A percentile compares a stretch with the other conserved stretches of the same genome.
phyloP scores from a whole-genome alignment of 2,113 vertebrate genomes.

The Semnornis frantzii region DNA sequence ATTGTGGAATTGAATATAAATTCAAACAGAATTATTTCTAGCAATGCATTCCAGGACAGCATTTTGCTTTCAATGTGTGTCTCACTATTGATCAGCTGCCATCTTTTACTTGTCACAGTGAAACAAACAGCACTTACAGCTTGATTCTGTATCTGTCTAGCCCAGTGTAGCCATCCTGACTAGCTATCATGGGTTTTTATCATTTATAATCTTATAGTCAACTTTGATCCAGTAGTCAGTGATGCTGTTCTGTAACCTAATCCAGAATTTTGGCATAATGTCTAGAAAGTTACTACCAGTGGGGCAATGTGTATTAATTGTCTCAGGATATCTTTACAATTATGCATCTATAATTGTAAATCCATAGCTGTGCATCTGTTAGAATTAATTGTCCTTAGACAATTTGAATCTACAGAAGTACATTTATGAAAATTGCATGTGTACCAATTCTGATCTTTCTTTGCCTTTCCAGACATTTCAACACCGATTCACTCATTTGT shows the following conservation, averaged over 20 bases:
- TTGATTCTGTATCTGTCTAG: not conserved
- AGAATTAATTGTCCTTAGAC: not conserved
- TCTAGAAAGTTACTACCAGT: not conserved
- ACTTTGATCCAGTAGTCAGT: not conserved
- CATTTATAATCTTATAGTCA: not conserved
- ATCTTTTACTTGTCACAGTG: not conserved
- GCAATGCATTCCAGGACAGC: not conserved
- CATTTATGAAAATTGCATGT: not conserved
- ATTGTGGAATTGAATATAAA: not conserved
- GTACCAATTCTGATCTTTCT: not conserved
- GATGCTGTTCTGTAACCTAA: not conserved
- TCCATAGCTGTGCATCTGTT: not conserved
- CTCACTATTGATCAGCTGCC: not conserved
- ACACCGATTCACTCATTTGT: conserved; percentile 86
- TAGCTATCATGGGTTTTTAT: not conserved
- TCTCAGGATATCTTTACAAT: not conserved
- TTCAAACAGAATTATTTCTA: not conserved
- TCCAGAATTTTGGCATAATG: not conserved
- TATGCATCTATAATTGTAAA: not conserved
- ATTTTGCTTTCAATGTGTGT: not conserved
- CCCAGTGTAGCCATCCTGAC: not conserved
- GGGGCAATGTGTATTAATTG: not conserved
- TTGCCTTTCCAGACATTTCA: conserved; percentile 80
- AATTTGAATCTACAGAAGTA: not conserved
- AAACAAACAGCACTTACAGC: not conserved